Conservation (phyloP, 2,113 vertebrate species). For the Hoplias malabaricus region DNA sequence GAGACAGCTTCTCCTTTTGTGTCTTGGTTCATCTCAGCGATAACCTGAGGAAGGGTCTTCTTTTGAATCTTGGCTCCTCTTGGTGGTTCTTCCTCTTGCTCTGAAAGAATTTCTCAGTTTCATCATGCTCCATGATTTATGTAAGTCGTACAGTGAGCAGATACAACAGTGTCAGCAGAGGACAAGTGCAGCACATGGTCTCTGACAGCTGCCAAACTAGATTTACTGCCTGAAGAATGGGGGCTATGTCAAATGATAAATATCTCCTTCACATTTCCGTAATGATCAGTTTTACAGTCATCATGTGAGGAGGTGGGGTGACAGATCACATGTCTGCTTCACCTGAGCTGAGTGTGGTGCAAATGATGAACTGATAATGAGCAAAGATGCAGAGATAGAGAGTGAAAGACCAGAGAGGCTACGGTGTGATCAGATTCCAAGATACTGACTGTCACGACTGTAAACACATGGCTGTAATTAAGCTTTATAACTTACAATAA, state of each 20-base stretch:
- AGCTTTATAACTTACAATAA: too few relatives aligned
- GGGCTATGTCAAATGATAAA: not conserved
- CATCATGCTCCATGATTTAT: too few relatives aligned
- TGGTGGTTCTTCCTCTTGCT: too few relatives aligned
- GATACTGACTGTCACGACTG: too few relatives aligned
- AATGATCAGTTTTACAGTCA: not conserved
- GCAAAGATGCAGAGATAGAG: not conserved
- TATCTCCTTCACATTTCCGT: not conserved
- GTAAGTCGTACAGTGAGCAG: not conserved
- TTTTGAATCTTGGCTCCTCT: too few relatives aligned
- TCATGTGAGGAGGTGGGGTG: not conserved
- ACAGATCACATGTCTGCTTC: not conserved
- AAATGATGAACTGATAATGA: not conserved
- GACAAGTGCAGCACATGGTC: constrained; percentile 41
- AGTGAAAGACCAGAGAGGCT: not conserved
- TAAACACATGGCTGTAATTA: too few relatives aligned
- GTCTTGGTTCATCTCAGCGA: too few relatives aligned
- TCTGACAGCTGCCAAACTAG: constrained; percentile 24
- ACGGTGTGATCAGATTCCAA: too few relatives aligned
- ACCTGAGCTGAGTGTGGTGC: not conserved
- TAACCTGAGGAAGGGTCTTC: too few relatives aligned
- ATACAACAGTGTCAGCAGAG: not conserved
- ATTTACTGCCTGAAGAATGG: not conserved
- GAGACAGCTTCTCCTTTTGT: too few relatives aligned
- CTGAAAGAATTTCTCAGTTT: too few relatives aligned